A percentile compares a stretch with the other conserved stretches of the same genome.
phyloP scores from a whole-genome alignment of 1,140 invertebrate species.

The Zaprionus ornatus region DNA sequence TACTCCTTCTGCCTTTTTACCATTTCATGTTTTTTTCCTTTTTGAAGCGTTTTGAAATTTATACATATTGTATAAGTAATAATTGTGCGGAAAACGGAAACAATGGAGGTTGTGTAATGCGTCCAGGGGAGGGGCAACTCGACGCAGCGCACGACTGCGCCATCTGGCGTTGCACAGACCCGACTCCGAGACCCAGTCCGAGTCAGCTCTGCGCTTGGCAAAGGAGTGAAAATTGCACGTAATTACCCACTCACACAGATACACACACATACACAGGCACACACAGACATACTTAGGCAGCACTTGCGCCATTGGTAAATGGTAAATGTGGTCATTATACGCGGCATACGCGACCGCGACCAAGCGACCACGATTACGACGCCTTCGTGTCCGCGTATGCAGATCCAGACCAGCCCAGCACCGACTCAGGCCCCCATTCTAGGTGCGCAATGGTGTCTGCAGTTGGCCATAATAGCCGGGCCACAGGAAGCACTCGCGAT shows the following conservation, averaged over 20 bases:
- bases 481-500: constrained; percentile 77
- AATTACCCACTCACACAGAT: constrained; percentile 65
- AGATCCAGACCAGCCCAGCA: constrained; percentile 24
- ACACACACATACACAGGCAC: constrained; percentile 23
- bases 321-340: constrained; percentile 75
- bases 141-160: constrained; percentile 13
- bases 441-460: neutral
- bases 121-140: constrained; percentile 51
- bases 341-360: constrained; percentile 57
- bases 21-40: constrained; percentile 34
- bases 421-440: neutral
- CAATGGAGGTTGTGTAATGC: constrained; percentile 82
- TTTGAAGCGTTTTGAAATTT: constrained; percentile 48
- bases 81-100: constrained; percentile 82
- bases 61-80: constrained; percentile 82
- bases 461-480: constrained; percentile 34
- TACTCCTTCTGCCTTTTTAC: constrained; percentile 5
- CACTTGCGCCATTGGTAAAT: constrained; percentile 68
- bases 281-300: neutral
- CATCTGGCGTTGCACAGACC: constrained; percentile 49
- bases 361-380: constrained; percentile 49
- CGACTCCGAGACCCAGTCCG: constrained; percentile 43
- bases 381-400: constrained; percentile 49
- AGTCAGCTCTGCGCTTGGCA: constrained; percentile 56
- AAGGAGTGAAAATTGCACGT: constrained; percentile 80